A percentile compares a stretch with the other conserved stretches of the same genome.
Evolutionary conservation across 2,797 vertebrate genomes (phyloP).

Genomic region (Chelon labrosus): DNA sequence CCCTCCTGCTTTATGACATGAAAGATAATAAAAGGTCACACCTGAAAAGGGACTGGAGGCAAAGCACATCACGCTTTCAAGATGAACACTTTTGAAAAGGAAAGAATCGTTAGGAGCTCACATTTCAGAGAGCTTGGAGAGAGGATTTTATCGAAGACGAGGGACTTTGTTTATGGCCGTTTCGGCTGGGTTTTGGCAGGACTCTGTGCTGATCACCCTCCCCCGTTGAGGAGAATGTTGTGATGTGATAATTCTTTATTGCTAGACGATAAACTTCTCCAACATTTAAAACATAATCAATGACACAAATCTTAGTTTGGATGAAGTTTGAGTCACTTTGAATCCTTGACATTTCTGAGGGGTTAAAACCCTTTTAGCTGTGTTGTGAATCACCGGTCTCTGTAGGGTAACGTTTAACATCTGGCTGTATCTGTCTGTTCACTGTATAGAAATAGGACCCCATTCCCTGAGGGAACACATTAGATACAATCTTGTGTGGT

Average conservation of each 20-base stretch:
- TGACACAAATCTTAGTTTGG: conserved; percentile 39
- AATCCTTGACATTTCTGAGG: conserved; percentile 24
- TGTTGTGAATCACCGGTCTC: conserved; percentile 60
- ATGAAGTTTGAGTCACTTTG: conserved; percentile 33
- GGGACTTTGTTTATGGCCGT: conserved; percentile 35
- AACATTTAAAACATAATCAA: conserved; percentile 31
- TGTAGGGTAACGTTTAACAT: conserved; percentile 48
- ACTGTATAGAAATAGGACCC: conserved; percentile 49
- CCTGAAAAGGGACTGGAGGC: conserved; percentile 45
- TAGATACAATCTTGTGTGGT: conserved; percentile 39
- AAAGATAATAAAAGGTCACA: conserved; percentile 38
- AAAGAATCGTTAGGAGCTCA: conserved; percentile 26
- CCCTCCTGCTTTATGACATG: conserved; percentile 60
- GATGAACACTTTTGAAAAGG: conserved; percentile 47
- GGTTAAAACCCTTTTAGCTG: conserved; percentile 30
- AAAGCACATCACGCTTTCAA: conserved; percentile 55
- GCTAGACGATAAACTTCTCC: conserved; percentile 33
- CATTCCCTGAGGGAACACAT: conserved; percentile 20
- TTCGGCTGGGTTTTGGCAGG: conserved; percentile 30
- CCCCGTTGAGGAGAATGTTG: conserved; percentile 32
- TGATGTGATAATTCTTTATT: conserved; percentile 33
- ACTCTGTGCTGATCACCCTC: conserved; percentile 12
- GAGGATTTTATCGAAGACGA: conserved; percentile 35
- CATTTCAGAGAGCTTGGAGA: conserved; percentile 38
- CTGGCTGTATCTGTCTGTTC: conserved; percentile 42